These are phyloP conservation scores for Andrena trimmerana DNA, from an alignment of 2,888 invertebrate genomes.

Conservation along the genomic window DNA sequence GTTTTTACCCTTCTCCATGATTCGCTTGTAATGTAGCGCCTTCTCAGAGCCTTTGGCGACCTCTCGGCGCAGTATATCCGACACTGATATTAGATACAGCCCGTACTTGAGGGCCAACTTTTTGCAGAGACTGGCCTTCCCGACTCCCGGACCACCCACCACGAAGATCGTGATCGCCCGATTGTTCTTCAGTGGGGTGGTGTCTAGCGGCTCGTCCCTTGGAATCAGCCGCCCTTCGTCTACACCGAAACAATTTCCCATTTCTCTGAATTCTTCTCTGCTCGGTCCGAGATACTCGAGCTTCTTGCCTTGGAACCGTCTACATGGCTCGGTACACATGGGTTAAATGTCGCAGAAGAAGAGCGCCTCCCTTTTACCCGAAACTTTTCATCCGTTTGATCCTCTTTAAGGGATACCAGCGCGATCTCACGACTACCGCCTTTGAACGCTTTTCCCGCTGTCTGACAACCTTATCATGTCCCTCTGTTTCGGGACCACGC, in stretches of 20 bases:
- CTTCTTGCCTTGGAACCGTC: not conserved
- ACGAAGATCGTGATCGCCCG: conserved; percentile 70
- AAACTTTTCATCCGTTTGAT: not conserved
- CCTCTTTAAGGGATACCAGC: not conserved
- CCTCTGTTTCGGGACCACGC: not conserved
- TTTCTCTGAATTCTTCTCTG: conserved; percentile 5
- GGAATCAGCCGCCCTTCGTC: not conserved
- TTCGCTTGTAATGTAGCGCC: conserved; percentile 57
- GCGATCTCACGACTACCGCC: not conserved
- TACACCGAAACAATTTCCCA: conserved; percentile 39
- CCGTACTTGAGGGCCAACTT: conserved; percentile 68
- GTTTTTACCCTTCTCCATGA: conserved; percentile 67
- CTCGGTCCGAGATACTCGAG: not conserved
- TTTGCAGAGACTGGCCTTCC: conserved; percentile 66
- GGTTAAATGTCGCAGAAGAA: conserved; percentile 15
- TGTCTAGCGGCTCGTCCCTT: not conserved
- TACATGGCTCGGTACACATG: not conserved
- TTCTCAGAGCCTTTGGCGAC: conserved; percentile 50
- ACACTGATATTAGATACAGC: conserved; percentile 58
- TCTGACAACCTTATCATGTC: not conserved
- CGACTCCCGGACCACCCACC: conserved; percentile 70
- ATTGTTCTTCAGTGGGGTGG: conserved; percentile 15
- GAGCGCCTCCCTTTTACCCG: not conserved
- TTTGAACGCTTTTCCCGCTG: not conserved
- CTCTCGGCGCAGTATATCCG: conserved; percentile 67